Conservation (phyloP, 2,113 vertebrate species). For the Pelecanus crispus region DNA sequence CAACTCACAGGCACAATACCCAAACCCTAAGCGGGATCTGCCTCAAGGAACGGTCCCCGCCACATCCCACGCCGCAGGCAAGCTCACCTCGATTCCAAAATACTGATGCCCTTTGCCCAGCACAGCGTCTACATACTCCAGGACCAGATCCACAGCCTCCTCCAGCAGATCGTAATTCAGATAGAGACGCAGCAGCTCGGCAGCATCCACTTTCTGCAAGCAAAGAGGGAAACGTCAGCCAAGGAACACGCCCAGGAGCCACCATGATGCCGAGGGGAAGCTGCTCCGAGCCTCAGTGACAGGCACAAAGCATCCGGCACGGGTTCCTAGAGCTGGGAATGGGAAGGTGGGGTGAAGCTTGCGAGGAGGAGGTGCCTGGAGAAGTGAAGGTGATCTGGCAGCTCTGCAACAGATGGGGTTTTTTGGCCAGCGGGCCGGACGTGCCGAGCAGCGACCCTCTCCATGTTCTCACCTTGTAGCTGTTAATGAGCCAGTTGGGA, state of each 20-base stretch:
- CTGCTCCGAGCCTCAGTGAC: accelerated
- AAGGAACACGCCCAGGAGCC: accelerated
- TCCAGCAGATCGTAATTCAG: slow-evolving; percentile 92
- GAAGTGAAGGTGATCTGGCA: accelerated
- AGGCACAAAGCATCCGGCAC: accelerated
- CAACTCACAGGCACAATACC: accelerated
- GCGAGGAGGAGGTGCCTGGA: accelerated
- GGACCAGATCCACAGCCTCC: slow-evolving; percentile 84
- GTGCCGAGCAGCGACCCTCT: accelerated
- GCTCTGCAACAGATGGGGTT: background rate
- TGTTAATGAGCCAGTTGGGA: slow-evolving; percentile 90
- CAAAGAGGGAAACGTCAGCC: background rate
- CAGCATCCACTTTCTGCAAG: slow-evolving; percentile 82
- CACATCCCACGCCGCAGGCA: accelerated
- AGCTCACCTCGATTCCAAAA: slow-evolving; percentile 89
- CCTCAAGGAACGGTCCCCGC: accelerated
- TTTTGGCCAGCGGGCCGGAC: background rate
- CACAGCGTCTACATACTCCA: slow-evolving; percentile 89
- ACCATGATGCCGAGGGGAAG: accelerated
- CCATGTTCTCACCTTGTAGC: slow-evolving; percentile 82
- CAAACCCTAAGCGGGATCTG: background rate
- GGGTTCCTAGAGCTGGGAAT: accelerated
- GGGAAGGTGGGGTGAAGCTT: background rate
- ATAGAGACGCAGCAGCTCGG: slow-evolving; percentile 87
- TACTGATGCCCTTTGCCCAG: slow-evolving; percentile 91